Evolutionary conservation across 2,113 vertebrate genomes (phyloP), one percentile per base, ranked within the genome.

Genomic region (Rafetus swinhoei): DNA sequence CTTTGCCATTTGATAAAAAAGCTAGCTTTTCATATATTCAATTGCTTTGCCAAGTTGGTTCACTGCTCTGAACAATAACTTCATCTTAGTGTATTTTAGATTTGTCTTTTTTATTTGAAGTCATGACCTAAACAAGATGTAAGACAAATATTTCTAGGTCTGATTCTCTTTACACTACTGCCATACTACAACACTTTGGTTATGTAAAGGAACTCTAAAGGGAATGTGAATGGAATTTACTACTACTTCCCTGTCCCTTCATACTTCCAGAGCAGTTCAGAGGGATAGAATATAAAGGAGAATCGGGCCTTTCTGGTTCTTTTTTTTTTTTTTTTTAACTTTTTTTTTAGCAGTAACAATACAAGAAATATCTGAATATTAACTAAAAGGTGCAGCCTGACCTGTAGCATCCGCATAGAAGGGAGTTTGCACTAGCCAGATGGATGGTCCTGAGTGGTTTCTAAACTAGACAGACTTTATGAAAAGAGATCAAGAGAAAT

Each of bases 1-100:
- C 53, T 83, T 96, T 95, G n/a, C n/a, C 56, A 79, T 97, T 95
- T 95, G 93, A 94, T 93, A 77, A 93, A 56, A 89, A 94, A 96
- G 95, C 74, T 92, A 90, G 83, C 86, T 96, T 95, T 97, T 80
- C 84, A 80, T 69, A 10, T 65, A 86, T 81, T 86, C 93, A 87
- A 32, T 89, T 93, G 56, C 50, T 95, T 93, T 90, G 16, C 74
- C n/a, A 96, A 95, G 79, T 56, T 93, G 79, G 59, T 93, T 91
- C 88, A 86, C 27, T 93, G 55, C 32, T 96, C 94, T 94, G 94
- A 96, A 94, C 76, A 86, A 87, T 92, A 94, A 93, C 89, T 97
- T 91, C 3, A 87, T 95, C 94, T 91, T 93, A 3, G 2, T 94
- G 84, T 59, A 59, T 27, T 79, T 52, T 93, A 24, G 35, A 89